Evolutionary conservation across 2,113 vertebrate genomes (phyloP).

Genomic region (Nerophis lumbriciformis): DNA sequence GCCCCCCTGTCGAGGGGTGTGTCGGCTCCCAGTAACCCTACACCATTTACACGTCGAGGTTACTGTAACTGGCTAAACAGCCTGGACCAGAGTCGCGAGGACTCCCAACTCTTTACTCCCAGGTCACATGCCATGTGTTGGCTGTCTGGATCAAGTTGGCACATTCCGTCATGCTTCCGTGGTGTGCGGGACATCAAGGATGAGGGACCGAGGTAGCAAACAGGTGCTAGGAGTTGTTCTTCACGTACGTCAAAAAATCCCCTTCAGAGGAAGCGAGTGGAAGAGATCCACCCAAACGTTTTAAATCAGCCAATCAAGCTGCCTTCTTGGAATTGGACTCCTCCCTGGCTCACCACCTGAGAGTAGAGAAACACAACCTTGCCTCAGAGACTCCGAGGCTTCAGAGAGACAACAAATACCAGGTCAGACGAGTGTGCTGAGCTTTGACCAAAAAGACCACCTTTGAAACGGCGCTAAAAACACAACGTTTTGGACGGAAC

Average conservation of each 20-base stretch:
- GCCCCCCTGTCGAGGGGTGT: slow-evolving; percentile 68
- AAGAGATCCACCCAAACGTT: slow-evolving; percentile 58
- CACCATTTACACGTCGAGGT: slow-evolving; percentile 74
- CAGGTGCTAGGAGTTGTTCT: slow-evolving; percentile 19
- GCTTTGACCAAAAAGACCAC: slow-evolving; percentile 12
- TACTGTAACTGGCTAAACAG: slow-evolving; percentile 82
- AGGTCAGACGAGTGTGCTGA: slow-evolving; percentile 17
- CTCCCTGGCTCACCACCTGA: slow-evolving; percentile 65
- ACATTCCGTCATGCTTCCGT: slow-evolving; percentile 11
- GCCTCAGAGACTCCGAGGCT: slow-evolving; percentile 44
- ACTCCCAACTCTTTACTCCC: slow-evolving; percentile 34
- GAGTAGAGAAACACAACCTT: slow-evolving; percentile 51
- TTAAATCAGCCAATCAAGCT: slow-evolving; percentile 64
- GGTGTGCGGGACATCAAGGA: background rate
- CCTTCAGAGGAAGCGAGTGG: slow-evolving; percentile 7
- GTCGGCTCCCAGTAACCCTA: slow-evolving; percentile 81
- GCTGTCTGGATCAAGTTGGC: slow-evolving; percentile 32
- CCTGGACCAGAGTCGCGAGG: slow-evolving; percentile 67
- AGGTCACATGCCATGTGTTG: slow-evolving; percentile 42
- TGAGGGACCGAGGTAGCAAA: slow-evolving; percentile 10
- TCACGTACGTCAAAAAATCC: slow-evolving; percentile 15
- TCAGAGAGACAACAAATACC: slow-evolving; percentile 26
- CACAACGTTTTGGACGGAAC: slow-evolving; percentile 17
- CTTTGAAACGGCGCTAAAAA: slow-evolving; percentile 6
- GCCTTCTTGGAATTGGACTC: slow-evolving; percentile 48